phyloP scores from a whole-genome alignment of 2,888 invertebrate species.

The Pseudococcus jackbeardsleyi region DNA sequence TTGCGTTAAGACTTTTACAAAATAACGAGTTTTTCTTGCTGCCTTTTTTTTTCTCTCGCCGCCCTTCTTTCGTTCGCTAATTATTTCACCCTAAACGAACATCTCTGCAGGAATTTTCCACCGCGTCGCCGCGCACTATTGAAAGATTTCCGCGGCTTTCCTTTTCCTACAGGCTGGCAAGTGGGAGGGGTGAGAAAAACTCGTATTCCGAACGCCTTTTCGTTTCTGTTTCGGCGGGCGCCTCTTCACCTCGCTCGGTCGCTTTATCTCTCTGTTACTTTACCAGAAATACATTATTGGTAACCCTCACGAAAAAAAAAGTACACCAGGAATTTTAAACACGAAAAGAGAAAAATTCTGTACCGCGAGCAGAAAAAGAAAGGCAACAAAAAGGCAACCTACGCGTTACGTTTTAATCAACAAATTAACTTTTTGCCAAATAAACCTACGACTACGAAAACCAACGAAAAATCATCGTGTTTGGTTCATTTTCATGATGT shows the following conservation, averaged over 20 bases:
- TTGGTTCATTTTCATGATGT: neutral
- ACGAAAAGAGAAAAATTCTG: neutral
- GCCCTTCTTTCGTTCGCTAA: neutral
- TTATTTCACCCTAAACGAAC: constrained; percentile 37
- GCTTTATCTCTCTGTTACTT: neutral
- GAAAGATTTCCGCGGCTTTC: neutral
- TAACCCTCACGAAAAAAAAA: neutral
- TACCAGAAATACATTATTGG: neutral
- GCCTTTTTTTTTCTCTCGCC: neutral
- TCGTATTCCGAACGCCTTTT: neutral
- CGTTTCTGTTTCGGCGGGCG: no score
- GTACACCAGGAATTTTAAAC: neutral
- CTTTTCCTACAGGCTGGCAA: neutral
- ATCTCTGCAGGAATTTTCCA: constrained; percentile 6
- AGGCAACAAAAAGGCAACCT: neutral
- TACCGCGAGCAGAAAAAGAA: neutral
- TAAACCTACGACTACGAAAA: neutral
- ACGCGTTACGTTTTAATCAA: neutral
- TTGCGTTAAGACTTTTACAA: neutral
- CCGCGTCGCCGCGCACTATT: neutral
- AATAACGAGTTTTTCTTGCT: neutral
- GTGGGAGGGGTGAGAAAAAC: neutral
- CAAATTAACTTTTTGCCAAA: neutral
- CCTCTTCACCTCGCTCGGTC: neutral
- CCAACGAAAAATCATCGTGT: neutral